A percentile compares a stretch with the other conserved stretches of the same genome.
phyloP scores from a whole-genome alignment of 2,113 vertebrate species.

The Ictalurus punctatus region DNA sequence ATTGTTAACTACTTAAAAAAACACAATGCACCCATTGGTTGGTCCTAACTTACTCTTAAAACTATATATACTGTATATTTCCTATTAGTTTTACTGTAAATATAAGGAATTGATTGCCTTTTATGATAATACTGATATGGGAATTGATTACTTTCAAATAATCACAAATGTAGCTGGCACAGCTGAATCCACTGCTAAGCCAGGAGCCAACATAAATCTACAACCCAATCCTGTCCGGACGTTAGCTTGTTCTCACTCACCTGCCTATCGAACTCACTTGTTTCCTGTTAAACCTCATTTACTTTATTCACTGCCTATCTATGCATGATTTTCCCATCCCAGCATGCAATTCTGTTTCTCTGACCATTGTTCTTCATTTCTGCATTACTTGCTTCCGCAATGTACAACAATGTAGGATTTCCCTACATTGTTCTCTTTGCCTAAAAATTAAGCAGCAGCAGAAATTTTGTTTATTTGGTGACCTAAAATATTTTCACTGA shows the following conservation, averaged over 20 bases:
- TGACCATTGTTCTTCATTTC: neutral
- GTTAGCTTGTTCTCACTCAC: neutral
- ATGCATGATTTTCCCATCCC: neutral
- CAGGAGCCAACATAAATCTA: neutral
- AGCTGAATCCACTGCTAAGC: neutral
- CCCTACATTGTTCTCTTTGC: neutral
- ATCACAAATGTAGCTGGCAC: neutral
- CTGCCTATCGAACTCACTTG: neutral
- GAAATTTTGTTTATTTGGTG: neutral
- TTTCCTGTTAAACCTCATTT: neutral
- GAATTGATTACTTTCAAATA: neutral
- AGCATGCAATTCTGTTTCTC: neutral
- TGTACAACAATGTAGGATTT: neutral
- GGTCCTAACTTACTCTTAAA: neutral
- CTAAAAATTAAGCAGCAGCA: neutral
- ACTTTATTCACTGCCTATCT: neutral
- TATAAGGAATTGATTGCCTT: neutral
- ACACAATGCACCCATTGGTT: neutral
- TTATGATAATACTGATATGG: neutral
- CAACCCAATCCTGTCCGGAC: neutral
- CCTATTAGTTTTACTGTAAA: neutral
- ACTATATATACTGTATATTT: neutral
- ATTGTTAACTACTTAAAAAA: neutral
- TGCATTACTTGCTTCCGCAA: neutral
- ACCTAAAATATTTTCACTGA: neutral